These are phyloP conservation scores for Andrena trimmerana DNA, from an alignment of 2,888 invertebrate genomes.

Conservation along the genomic window DNA sequence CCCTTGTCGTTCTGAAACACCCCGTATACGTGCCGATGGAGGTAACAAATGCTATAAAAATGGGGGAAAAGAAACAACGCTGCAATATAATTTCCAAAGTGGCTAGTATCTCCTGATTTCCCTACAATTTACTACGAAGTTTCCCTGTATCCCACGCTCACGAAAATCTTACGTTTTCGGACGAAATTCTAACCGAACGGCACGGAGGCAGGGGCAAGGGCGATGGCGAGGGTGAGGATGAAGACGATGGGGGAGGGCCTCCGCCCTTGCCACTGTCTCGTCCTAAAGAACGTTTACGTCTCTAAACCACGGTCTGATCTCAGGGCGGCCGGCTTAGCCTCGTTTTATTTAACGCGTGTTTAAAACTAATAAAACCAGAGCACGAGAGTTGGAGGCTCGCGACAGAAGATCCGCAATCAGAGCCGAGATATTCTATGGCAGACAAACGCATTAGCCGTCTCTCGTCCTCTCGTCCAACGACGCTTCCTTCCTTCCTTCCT, in stretches of 20 bases:
- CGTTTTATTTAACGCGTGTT: constrained; percentile 85
- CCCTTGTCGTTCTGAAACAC: not conserved
- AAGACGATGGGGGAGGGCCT: constrained; percentile 34
- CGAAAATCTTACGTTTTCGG: constrained; percentile 57
- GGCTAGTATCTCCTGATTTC: constrained; percentile 64
- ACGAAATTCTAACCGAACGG: constrained; percentile 52
- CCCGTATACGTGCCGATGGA: constrained; percentile 6
- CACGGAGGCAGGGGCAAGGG: constrained; percentile 19
- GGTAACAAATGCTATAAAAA: not conserved
- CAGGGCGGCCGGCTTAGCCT: constrained; percentile 75
- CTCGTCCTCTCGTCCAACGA: constrained; percentile 31
- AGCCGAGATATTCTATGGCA: constrained; percentile 70
- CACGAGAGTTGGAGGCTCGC: constrained; percentile 26
- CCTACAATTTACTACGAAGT: constrained; percentile 61
- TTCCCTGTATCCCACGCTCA: constrained; percentile 46
- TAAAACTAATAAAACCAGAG: constrained; percentile 83
- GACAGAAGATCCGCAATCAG: constrained; percentile 76
- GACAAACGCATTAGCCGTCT: constrained; percentile 75
- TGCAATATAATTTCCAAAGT: constrained; percentile 56
- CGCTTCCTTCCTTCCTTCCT: constrained; percentile 12
- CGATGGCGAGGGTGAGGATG: constrained; percentile 9
- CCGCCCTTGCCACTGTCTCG: constrained; percentile 32
- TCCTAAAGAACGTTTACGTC: constrained; percentile 64
- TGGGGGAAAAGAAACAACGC: not conserved
- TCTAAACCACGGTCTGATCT: constrained; percentile 80